Base-by-base conservation (phyloP, 2,888 invertebrate species). In the Myathropa florea region DNA sequence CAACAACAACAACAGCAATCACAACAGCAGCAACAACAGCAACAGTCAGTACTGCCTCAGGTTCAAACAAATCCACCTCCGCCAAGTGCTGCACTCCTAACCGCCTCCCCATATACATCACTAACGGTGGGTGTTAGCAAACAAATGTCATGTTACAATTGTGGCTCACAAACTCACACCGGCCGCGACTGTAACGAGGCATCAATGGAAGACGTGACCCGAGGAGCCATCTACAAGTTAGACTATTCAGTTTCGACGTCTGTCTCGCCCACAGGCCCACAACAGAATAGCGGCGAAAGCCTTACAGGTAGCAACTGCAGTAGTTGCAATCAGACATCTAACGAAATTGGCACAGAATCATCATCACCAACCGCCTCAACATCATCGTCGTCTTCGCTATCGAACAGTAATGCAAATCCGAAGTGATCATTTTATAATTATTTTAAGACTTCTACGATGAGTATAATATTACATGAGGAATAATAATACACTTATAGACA, bases 151-250 rank as follows among this genome's bases (percentile, higher is more conserved):
- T 98, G 98, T 93, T 98, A 96, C 94, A 98, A 98, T 92, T 98
- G 98, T 93, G 98, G 98, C 83, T 96, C 96, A 72, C 94, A 95
- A 76, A 96, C 95, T 70, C 98, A 98, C 92, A 94, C 95, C 68
- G 97, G 97, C 26, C 94, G 95, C 89, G 98, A 98, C 89, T 98
- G 98, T 92, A 96, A 96, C 91, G 97, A 97, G 92, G 96, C 96
- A 88, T 97, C 97, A 77, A 97, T 98, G 95, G 98, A 98, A 92
- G 97, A 97, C 93, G 96, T 97, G 93, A 97, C 97, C 55, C 94
- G 96, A 89, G 95, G 95, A 88, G 95, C 95, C 88, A 94, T 95
- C 85, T 96, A 95, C 90, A 95, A 95, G 92, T 93, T 96, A 83
- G 95, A 95, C 92, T 96, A 95, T 91, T 93, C 94, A 53, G 89